Evolutionary conservation across 2,113 vertebrate genomes (phyloP).

Genomic region (Aptenodytes patagonicus): DNA sequence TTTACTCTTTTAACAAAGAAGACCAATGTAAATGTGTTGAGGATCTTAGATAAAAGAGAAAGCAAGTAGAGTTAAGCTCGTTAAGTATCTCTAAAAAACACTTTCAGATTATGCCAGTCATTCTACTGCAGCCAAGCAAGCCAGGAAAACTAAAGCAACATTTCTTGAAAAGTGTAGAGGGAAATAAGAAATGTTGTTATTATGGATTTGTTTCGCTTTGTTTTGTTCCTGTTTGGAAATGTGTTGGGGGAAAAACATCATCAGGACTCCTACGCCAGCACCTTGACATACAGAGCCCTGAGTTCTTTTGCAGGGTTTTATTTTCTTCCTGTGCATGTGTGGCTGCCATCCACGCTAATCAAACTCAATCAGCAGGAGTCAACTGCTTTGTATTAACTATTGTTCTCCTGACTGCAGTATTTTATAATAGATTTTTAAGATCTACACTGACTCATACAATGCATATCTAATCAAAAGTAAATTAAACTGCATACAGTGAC

Average conservation of each 20-base stretch:
- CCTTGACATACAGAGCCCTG: neutral
- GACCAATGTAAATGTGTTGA: neutral
- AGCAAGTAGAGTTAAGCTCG: neutral
- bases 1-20: neutral
- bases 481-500: neutral
- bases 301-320: neutral
- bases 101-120: neutral
- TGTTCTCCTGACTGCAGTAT: neutral
- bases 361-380: neutral
- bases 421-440: conserved; percentile 15
- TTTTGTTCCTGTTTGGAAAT: neutral
- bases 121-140: neutral
- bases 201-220: neutral
- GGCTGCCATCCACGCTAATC: neutral
- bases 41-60: neutral
- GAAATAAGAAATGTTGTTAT: neutral
- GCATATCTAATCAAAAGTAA: conserved; percentile 1
- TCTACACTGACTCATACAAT: neutral
- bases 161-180: neutral
- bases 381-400: neutral
- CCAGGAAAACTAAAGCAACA: neutral
- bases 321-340: neutral
- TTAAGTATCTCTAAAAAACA: neutral
- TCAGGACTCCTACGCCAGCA: neutral
- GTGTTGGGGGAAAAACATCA: neutral